Percentiles rank a stretch among this genome's conserved stretches.
These are phyloP conservation scores for Morelia viridis DNA, from an alignment of 2,797 vertebrate genomes.

Conservation along the genomic window DNA sequence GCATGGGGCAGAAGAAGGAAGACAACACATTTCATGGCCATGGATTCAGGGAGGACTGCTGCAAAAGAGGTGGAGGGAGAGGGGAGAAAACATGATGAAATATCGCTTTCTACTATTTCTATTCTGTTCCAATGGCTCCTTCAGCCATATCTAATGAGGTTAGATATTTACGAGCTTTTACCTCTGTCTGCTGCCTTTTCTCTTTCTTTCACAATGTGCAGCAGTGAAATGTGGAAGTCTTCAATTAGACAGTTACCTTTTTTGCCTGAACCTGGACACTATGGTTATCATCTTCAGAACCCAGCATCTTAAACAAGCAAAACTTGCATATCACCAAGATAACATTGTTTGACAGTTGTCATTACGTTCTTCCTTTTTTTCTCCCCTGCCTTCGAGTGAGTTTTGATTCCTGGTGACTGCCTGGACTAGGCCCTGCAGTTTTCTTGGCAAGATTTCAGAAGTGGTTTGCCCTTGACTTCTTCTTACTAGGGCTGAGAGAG, in stretches of 20 bases:
- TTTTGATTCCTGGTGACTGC: background rate
- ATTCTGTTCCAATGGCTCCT: background rate
- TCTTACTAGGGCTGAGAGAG: background rate
- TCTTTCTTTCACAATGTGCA: background rate
- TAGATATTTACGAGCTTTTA: background rate
- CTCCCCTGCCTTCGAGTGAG: background rate
- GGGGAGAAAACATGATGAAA: background rate
- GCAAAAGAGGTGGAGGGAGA: background rate
- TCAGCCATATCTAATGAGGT: background rate
- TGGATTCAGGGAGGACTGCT: background rate
- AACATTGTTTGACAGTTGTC: background rate
- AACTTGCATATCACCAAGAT: background rate
- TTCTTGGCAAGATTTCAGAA: background rate
- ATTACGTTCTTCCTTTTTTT: background rate
- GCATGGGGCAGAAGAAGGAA: conserved; percentile 56
- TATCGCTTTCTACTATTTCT: background rate
- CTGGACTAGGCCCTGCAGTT: background rate
- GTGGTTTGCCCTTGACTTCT: background rate
- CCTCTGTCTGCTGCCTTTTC: background rate
- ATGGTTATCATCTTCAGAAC: background rate
- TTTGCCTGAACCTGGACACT: background rate
- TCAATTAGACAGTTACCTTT: background rate
- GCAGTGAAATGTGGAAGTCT: background rate
- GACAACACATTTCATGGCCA: background rate
- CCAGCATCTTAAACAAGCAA: background rate